Conservation (phyloP, 2,888 invertebrate genomes). For the Nezara viridula region DNA sequence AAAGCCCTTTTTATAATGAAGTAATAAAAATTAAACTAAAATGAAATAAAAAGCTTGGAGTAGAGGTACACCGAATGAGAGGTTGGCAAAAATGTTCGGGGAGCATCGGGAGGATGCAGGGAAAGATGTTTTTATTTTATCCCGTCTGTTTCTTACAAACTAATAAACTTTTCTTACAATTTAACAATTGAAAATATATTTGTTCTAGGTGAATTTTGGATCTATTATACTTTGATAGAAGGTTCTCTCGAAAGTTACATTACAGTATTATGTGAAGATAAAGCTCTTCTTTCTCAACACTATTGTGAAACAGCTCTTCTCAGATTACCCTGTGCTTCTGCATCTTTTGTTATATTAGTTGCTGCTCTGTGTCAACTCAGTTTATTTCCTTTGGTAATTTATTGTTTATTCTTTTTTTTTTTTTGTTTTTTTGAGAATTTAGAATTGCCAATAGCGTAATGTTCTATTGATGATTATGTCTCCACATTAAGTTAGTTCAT, state of each 20-base stretch:
- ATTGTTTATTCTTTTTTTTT: neutral
- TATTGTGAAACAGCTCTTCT: conserved; percentile 64
- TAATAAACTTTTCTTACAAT: neutral
- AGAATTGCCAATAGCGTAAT: neutral
- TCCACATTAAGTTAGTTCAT: neutral
- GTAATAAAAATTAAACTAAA: no score
- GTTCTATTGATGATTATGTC: neutral
- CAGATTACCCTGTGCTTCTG: conserved; percentile 60
- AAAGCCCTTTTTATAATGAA: no score
- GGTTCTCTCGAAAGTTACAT: conserved; percentile 65
- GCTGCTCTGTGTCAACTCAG: conserved; percentile 60
- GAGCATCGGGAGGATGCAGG: no score
- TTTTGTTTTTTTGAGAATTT: neutral
- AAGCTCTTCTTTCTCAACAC: conserved; percentile 60
- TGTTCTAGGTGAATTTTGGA: conserved; percentile 64
- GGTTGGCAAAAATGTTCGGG: no score
- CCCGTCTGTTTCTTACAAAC: no score
- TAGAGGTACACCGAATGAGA: no score
- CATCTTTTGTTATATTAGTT: conserved; percentile 61
- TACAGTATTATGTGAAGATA: conserved; percentile 64
- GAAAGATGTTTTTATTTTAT: no score
- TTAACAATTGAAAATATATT: neutral
- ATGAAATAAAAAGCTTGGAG: no score
- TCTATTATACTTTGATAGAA: conserved; percentile 65
- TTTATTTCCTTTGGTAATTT: conserved; percentile 61